Conservation (phyloP, 2,888 invertebrate species). For the Macrostomum cliftonense region DNA sequence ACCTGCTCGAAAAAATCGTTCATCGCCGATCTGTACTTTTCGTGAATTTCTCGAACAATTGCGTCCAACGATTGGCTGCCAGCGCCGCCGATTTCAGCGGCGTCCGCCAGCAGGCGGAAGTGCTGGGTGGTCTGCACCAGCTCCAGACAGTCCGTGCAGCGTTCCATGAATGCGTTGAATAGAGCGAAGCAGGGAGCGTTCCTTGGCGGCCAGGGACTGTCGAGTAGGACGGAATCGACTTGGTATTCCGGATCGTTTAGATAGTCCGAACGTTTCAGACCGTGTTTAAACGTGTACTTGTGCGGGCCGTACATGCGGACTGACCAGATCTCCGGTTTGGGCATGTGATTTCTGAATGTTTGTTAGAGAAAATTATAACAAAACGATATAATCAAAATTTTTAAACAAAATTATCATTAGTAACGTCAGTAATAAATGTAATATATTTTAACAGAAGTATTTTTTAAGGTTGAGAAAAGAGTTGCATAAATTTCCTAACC, state of each 20-base stretch:
- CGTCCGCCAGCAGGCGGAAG: constrained; percentile 31
- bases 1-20: constrained; percentile 27
- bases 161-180: constrained; percentile 36
- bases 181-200: constrained; percentile 34
- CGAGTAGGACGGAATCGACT: constrained; percentile 25
- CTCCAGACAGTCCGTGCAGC: constrained; percentile 38
- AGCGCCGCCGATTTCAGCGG: constrained; percentile 34
- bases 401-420: too few species aligned
- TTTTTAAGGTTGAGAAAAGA: too few species aligned
- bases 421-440: too few species aligned
- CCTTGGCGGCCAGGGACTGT: constrained; percentile 35
- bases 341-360: constrained; percentile 10
- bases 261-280: constrained; percentile 18
- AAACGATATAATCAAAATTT: background rate
- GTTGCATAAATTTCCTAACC: too few species aligned
- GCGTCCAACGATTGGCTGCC: constrained; percentile 33
- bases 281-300: constrained; percentile 27
- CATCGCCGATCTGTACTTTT: constrained; percentile 28
- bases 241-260: constrained; percentile 17
- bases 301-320: constrained; percentile 30
- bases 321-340: constrained; percentile 25
- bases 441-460: too few species aligned
- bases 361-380: background rate
- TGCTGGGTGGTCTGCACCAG: constrained; percentile 35
- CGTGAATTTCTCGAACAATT: constrained; percentile 32